Base-by-base conservation (phyloP, 2,113 vertebrate species). In the Potamarius usumacintae region DNA sequence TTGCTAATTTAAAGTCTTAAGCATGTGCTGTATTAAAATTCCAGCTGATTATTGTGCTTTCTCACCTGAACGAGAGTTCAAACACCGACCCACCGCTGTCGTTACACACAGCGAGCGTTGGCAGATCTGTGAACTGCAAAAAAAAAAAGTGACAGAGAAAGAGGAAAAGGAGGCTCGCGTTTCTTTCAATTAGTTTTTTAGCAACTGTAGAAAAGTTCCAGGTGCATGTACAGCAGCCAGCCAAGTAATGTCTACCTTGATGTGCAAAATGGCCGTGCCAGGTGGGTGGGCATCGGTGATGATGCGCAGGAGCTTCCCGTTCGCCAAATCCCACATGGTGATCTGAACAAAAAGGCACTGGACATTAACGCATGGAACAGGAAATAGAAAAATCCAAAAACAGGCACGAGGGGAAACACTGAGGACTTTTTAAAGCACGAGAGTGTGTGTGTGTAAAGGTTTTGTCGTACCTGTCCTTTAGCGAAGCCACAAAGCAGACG, bases 281-380 rank as follows among this genome's bases (percentile, higher is more conserved):
- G 98, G 98, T 77, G 98, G 98, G 89, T 99, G 98, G 57, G 98
- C 98, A 90, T 99, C 98, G 67, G 96, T 97, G 94, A 99, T 98
- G 1, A 97, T 98, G 88, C 98, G 94, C 15, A 99, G 94, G 83
- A 99, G 96, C 91, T 99, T 99, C 87, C 98, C 98, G 91, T 97
- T 97, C 91, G 98, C 97, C 89, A 99, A 94, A 94, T 99, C 98
- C 98, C 98, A 99, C 98, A 99, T 99, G 0, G 97, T 99, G 91
- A 99, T 99, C 98, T 99, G 87, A 71, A 25, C 4, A 76, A 80
- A 82, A 30, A 42, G 18, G 22, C 3, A 69, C 9, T 22, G 2
- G 74, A 52, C 15, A 10, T 25, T 30, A 20, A 84, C 53, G 22
- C 25, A 52, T 58, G 62, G 20, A 50, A 63, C 7, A 60, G 20